Evolutionary conservation across 2,113 vertebrate species (phyloP).

Genomic region (Lipophrys pholis): DNA sequence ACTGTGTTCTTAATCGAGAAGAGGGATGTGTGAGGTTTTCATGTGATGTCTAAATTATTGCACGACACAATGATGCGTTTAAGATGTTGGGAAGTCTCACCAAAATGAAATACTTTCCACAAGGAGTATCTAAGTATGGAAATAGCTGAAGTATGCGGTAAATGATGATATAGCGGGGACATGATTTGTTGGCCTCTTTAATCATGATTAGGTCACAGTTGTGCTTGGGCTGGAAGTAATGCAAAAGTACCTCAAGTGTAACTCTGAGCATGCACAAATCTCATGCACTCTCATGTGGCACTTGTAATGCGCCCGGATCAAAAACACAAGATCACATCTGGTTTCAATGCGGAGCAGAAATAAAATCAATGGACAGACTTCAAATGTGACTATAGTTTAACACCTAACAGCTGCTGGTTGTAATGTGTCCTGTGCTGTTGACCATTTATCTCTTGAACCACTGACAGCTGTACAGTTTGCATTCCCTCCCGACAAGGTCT

Average conservation of each 20-base stretch:
- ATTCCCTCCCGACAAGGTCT: neutral
- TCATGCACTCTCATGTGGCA: neutral
- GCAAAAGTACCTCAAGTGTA: neutral
- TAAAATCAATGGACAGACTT: neutral
- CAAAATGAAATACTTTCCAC: too few species aligned
- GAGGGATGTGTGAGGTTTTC: too few species aligned
- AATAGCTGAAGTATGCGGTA: too few species aligned
- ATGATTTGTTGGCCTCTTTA: neutral
- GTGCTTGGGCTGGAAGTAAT: neutral
- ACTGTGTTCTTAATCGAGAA: too few species aligned
- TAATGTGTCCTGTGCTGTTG: neutral
- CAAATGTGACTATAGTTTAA: neutral
- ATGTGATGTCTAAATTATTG: too few species aligned
- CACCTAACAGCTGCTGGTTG: neutral
- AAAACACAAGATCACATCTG: slow-evolving; percentile 1
- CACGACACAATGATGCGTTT: too few species aligned
- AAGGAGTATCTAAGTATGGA: too few species aligned
- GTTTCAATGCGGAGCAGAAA: neutral
- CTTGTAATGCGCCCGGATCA: neutral
- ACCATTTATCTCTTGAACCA: neutral
- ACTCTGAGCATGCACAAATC: neutral
- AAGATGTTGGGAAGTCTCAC: too few species aligned
- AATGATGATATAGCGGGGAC: neutral
- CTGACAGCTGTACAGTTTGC: neutral
- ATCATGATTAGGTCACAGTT: neutral